Percentiles rank a stretch among this genome's conserved stretches.
phyloP scores from a whole-genome alignment of 2,797 vertebrate genomes.

The Pipistrellus kuhlii region DNA sequence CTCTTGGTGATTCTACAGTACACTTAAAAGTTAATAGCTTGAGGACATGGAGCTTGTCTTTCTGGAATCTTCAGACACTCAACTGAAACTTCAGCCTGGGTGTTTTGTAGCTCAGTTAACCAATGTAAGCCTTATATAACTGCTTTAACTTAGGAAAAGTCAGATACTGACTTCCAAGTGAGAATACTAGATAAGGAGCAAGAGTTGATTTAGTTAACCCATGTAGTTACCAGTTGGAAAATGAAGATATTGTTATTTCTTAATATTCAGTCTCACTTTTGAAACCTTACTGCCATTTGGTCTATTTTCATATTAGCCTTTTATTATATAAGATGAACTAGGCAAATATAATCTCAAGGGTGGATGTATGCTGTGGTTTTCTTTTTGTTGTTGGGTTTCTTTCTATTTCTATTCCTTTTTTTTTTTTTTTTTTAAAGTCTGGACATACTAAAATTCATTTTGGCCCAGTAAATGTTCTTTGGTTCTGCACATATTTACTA shows the following conservation, averaged over 20 bases:
- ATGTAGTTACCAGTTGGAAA: slow-evolving; percentile 39
- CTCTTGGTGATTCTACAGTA: slow-evolving; percentile 67
- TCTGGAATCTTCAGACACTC: slow-evolving; percentile 68
- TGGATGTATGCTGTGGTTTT: neutral
- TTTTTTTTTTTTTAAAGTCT: neutral
- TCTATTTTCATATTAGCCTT: no score
- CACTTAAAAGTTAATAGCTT: slow-evolving; percentile 68
- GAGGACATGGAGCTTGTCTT: slow-evolving; percentile 63
- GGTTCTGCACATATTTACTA: neutral
- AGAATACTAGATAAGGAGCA: slow-evolving; percentile 27
- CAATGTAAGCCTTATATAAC: slow-evolving; percentile 5
- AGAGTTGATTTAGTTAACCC: slow-evolving; percentile 16
- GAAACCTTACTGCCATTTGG: neutral
- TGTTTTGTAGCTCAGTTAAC: slow-evolving; percentile 64
- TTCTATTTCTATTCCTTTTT: neutral
- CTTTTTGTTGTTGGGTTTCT: neutral
- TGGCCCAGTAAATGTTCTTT: neutral
- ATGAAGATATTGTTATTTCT: slow-evolving; percentile 39
- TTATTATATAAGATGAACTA: neutral
- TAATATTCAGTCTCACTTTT: slow-evolving; percentile 40
- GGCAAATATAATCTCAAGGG: neutral
- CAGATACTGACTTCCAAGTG: slow-evolving; percentile 24
- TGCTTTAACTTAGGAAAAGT: slow-evolving; percentile 21
- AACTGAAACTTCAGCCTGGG: slow-evolving; percentile 26
- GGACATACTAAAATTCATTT: slow-evolving; percentile 6